Evolutionary conservation across 2,797 vertebrate species (phyloP).

Genomic region (Silurus lanzhouensis): DNA sequence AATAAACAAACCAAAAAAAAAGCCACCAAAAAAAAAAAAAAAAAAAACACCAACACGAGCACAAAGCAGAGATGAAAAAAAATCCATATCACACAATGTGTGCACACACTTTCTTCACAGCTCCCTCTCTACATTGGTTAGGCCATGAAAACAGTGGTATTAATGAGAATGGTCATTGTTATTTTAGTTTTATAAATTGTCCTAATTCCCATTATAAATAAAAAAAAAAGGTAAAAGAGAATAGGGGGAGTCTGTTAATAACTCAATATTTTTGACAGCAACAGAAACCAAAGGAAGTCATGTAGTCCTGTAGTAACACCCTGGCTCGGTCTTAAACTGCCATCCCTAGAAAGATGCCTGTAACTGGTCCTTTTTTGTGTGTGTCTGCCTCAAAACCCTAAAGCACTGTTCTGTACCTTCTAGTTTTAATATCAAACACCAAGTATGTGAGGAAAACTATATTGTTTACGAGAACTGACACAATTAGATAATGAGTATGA

Average conservation of each 20-base stretch:
- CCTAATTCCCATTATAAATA: slow-evolving; percentile 10
- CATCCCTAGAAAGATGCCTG: slow-evolving; percentile 34
- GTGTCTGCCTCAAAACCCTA: neutral
- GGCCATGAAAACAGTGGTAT: neutral
- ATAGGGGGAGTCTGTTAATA: too few species aligned
- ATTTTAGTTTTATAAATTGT: neutral
- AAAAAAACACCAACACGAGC: slow-evolving; percentile 31
- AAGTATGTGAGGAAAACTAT: neutral
- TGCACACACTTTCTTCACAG: neutral
- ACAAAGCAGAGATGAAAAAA: slow-evolving; percentile 22
- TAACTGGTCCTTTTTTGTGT: slow-evolving; percentile 9
- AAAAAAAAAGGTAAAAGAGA: neutral
- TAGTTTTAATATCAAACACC: neutral
- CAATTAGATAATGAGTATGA: neutral
- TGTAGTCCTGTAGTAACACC: slow-evolving; percentile 35
- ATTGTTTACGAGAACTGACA: neutral
- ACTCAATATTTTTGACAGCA: slow-evolving; percentile 40
- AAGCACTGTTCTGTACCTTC: neutral
- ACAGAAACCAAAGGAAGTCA: neutral
- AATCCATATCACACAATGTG: neutral
- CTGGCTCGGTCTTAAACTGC: slow-evolving; percentile 35
- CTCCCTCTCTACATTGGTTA: too few species aligned
- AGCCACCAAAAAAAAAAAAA: too few species aligned
- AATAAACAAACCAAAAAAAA: slow-evolving; percentile 19
- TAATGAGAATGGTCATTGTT: neutral